phyloP scores from a whole-genome alignment of 2,113 vertebrate species.

The Anarrhichthys ocellatus region DNA sequence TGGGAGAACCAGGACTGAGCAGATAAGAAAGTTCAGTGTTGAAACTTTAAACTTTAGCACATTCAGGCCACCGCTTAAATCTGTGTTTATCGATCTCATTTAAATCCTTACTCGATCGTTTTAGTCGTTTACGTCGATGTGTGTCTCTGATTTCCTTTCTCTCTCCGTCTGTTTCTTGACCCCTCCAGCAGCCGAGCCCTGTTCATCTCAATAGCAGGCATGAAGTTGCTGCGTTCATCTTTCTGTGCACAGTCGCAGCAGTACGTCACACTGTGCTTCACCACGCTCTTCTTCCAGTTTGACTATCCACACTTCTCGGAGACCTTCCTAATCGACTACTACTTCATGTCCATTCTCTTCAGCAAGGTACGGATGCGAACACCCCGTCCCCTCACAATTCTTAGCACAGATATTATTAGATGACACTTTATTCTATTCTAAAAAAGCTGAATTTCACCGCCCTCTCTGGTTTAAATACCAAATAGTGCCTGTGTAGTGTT shows the following conservation, averaged over 20 bases:
- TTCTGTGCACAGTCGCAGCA: conserved; percentile 91
- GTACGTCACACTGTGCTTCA: conserved; percentile 92
- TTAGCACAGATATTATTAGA: neutral
- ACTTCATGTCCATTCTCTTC: conserved; percentile 92
- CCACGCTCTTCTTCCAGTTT: conserved; percentile 91
- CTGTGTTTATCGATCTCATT: neutral
- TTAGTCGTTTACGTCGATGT: neutral
- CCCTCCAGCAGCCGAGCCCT: conserved; percentile 86
- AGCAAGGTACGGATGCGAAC: conserved; percentile 85
- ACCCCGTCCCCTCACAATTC: neutral
- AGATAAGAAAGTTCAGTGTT: neutral
- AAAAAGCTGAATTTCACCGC: neutral
- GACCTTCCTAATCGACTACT: conserved; percentile 93
- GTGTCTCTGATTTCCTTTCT: conserved; percentile 7
- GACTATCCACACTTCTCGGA: conserved; percentile 92
- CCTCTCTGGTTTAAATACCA: neutral
- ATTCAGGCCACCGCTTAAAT: neutral
- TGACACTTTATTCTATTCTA: neutral
- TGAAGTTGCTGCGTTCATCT: conserved; percentile 91
- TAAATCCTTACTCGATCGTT: neutral
- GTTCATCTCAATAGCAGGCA: conserved; percentile 90
- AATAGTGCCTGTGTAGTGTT: neutral
- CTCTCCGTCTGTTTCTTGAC: neutral
- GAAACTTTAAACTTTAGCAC: neutral
- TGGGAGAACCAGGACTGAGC: neutral